These are phyloP conservation scores for Glomeris maerens DNA, from an alignment of 1,140 invertebrate species.

Conservation along the genomic window DNA sequence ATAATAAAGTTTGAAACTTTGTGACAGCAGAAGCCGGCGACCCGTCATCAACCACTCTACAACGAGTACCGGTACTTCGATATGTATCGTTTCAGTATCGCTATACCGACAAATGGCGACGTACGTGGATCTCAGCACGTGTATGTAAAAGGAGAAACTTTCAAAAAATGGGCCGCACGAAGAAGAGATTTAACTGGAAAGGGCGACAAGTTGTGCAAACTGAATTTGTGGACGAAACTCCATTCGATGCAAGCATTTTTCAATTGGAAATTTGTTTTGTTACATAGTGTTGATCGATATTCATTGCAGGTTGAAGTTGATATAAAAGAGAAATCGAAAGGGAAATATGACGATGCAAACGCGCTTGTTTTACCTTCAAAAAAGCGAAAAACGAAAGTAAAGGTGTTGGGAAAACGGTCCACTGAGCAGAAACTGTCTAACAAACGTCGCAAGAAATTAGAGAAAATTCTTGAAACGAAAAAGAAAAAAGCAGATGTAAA, in stretches of 20 bases:
- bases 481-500: slow-evolving; percentile 75
- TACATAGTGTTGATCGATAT: slow-evolving; percentile 3
- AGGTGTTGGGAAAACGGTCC: slow-evolving; percentile 36
- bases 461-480: slow-evolving; percentile 74
- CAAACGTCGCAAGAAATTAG: slow-evolving; percentile 66
- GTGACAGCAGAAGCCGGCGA: no score
- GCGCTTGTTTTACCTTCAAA: slow-evolving; percentile 60
- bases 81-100: no score
- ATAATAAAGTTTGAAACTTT: no score
- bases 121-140: no score
- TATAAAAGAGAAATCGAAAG: slow-evolving; percentile 32
- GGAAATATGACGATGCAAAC: slow-evolving; percentile 55
- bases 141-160: no score
- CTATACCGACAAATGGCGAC: no score
- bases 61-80: no score
- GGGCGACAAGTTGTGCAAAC: slow-evolving; percentile 50
- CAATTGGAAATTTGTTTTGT: not conserved
- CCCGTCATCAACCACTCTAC: no score
- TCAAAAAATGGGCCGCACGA: slow-evolving; percentile 14
- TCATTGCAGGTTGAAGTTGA: slow-evolving; percentile 32
- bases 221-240: slow-evolving; percentile 31
- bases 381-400: slow-evolving; percentile 58
- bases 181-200: slow-evolving; percentile 56
- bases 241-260: not conserved
- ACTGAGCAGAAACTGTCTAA: slow-evolving; percentile 58